Conservation (phyloP, 2,888 invertebrate species). For the Cordylochernes scorpioides region DNA sequence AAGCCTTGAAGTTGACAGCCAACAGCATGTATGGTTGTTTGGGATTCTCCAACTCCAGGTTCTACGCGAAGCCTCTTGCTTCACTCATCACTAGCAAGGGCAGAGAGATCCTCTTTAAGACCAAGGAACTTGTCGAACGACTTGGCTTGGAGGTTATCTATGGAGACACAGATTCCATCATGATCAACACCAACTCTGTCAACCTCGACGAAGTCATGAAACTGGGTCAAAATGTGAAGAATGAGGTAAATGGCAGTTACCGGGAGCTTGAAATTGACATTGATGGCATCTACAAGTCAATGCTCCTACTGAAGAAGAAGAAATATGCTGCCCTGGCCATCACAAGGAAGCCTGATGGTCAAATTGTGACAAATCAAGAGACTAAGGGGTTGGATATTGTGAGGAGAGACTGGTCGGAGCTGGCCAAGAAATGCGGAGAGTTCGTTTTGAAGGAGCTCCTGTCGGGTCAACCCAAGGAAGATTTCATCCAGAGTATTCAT, state of each 20-base stretch:
- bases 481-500: constrained; percentile 57
- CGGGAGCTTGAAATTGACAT: constrained; percentile 81
- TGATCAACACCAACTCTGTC: constrained; percentile 77
- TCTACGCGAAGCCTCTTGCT: constrained; percentile 89
- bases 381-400: constrained; percentile 89
- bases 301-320: constrained; percentile 85
- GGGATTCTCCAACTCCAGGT: constrained; percentile 74
- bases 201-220: constrained; percentile 50
- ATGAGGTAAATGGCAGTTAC: constrained; percentile 76
- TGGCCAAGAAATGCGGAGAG: constrained; percentile 73
- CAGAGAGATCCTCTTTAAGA: constrained; percentile 36
- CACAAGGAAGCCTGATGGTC: constrained; percentile 34
- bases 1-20: constrained; percentile 86
- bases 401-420: constrained; percentile 84
- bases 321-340: constrained; percentile 62
- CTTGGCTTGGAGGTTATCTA: constrained; percentile 83
- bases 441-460: constrained; percentile 46
- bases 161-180: constrained; percentile 96
- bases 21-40: constrained; percentile 99
- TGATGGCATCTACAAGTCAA: constrained; percentile 82
- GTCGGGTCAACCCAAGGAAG: constrained; percentile 45
- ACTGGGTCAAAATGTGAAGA: constrained; percentile 41
- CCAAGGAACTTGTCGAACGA: constrained; percentile 37
- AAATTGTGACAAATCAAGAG: constrained; percentile 42
- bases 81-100: constrained; percentile 80